Evolutionary conservation across 2,888 invertebrate species (phyloP).

Genomic region (Balanococcus diminutus): DNA sequence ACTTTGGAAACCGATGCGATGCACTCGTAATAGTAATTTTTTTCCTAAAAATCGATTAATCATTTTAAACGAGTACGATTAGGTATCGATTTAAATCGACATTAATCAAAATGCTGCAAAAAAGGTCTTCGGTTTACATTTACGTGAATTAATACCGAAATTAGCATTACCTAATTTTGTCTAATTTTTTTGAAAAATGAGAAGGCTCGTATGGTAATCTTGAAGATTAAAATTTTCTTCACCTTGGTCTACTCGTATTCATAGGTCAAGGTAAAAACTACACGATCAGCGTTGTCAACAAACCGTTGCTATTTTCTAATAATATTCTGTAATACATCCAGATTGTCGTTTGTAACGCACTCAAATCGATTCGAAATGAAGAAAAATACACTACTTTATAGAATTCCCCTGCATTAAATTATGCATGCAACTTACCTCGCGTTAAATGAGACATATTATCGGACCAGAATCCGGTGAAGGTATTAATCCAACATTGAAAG

Average conservation of each 20-base stretch:
- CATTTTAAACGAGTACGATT: background rate
- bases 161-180: no score
- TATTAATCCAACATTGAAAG: background rate
- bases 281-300: no score
- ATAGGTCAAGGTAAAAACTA: no score
- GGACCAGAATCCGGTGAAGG: background rate
- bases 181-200: no score
- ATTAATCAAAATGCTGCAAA: background rate
- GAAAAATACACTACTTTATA: background rate
- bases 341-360: no score
- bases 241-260: no score
- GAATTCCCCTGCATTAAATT: background rate
- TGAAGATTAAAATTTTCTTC: no score
- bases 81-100: background rate
- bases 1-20: background rate
- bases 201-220: no score
- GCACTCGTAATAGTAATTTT: background rate
- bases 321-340: no score
- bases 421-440: background rate
- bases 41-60: background rate
- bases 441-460: background rate
- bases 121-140: background rate
- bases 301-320: no score
- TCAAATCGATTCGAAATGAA: background rate
- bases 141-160: no score